These are phyloP conservation scores for Macaca fascicularis DNA, from an alignment of 2,113 vertebrate species.

Conservation along the genomic window DNA sequence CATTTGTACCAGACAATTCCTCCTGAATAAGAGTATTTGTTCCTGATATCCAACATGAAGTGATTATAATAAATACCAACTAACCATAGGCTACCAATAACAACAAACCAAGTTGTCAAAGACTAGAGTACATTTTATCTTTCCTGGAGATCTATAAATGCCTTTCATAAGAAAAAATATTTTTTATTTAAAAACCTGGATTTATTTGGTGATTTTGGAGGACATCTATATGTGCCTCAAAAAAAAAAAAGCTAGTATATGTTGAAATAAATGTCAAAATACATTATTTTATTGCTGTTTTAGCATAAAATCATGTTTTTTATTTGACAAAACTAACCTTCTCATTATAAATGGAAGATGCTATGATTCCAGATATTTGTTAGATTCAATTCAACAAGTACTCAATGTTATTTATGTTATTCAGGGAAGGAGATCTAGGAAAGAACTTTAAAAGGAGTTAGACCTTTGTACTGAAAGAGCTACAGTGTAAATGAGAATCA, in stretches of 20 bases:
- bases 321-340: slow-evolving; percentile 11
- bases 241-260: slow-evolving; percentile 15
- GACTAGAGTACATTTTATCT: background rate
- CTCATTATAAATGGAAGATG: background rate
- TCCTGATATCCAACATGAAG: background rate
- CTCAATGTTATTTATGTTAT: background rate
- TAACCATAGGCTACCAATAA: background rate
- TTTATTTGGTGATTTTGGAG: slow-evolving; percentile 8
- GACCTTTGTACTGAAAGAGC: background rate
- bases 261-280: slow-evolving; percentile 35
- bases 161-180: background rate
- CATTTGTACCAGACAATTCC: slow-evolving; percentile 30
- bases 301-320: background rate
- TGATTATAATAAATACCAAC: background rate
- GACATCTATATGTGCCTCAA: background rate
- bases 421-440: background rate
- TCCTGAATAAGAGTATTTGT: background rate
- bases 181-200: slow-evolving; percentile 33
- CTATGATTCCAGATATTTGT: background rate
- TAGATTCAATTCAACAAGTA: background rate
- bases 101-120: background rate
- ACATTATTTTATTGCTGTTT: background rate
- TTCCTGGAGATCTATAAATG: background rate
- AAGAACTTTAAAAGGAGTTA: background rate
- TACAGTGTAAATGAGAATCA: background rate